Base-by-base conservation (phyloP, 37 sponge, comb jelly and placozoan genomes). In the Theonella swinhoei region DNA sequence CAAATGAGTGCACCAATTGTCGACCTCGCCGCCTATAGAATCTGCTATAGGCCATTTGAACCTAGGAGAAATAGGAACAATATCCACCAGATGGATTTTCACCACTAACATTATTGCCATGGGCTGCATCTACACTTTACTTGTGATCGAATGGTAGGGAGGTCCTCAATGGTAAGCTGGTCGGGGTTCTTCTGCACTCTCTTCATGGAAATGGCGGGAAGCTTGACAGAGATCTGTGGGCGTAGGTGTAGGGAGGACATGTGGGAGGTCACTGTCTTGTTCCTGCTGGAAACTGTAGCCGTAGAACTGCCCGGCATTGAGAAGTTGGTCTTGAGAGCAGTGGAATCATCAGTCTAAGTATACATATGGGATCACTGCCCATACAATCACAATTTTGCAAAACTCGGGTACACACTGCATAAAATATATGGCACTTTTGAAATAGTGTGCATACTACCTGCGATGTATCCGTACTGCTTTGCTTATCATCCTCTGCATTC, bases 141-240 rank as follows among this genome's bases (percentile, higher is more conserved):
- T 72, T 81, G 75, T 30, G 73, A 61, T 54, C 88, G 31, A 62
- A 88, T 88, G 43, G 64, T 37, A 5, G 88, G 88, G 8, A 88
- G 78, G 72, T 88, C 88, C 41, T 88, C 82, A 31, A 88, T 81
- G 62, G 88, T 88, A 31, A 88, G 88, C 42, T 1, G 0, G 66
- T 64, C 74, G 68, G 84, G 76, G 19, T 76, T 38, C 29, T 75
- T 75, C 24, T 75, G 43, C 23, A 83, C 23, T 54, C 22, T 30
- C 0, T 35, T 76, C 22, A 29, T 31, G 19, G 43, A 43, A 30
- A 84, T 66, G 19, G 68, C 70, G 5, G 84, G 84, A 0, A 84
- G 76, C 2, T 74, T 74, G 30, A 84, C 58, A 25, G 33, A 64
- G 54, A 47, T 47, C 17, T 64, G 14, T 19, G 76, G 62, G 29